These are phyloP conservation scores for Artemia sp. DNA, from an alignment of 2,888 invertebrate species.

Conservation along the genomic window DNA sequence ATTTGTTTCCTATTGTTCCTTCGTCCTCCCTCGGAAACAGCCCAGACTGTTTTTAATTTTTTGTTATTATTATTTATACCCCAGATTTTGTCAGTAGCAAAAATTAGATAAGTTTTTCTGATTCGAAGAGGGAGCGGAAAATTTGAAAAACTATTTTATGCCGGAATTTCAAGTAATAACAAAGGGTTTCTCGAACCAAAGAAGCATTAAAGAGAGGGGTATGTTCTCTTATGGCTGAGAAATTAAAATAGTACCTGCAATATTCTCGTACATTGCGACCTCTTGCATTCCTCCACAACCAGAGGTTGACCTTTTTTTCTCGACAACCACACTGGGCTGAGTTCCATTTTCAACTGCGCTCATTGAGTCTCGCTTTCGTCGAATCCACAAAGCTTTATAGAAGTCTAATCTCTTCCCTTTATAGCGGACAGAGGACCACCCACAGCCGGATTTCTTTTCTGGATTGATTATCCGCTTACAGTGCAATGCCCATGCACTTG, in stretches of 20 bases:
- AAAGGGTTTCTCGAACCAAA: too few relatives aligned
- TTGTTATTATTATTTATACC: too few relatives aligned
- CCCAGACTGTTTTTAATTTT: too few relatives aligned
- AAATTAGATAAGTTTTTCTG: too few relatives aligned
- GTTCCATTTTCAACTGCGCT: conserved; percentile 25
- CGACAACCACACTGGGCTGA: neutral
- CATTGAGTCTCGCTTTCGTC: conserved; percentile 34
- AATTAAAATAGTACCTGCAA: conserved; percentile 23
- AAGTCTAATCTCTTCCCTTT: conserved; percentile 70
- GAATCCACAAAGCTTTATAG: conserved; percentile 67
- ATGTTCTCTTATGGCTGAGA: too few relatives aligned
- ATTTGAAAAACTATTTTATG: too few relatives aligned
- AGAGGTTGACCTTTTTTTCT: conserved; percentile 23
- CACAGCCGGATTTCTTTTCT: conserved; percentile 76
- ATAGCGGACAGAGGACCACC: conserved; percentile 77
- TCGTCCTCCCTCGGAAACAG: too few relatives aligned
- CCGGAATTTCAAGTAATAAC: too few relatives aligned
- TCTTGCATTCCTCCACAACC: conserved; percentile 23
- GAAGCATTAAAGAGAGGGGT: too few relatives aligned
- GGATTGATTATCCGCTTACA: conserved; percentile 80
- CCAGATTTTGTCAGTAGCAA: too few relatives aligned
- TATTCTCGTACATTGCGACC: conserved; percentile 17
- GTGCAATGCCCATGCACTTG: conserved; percentile 81
- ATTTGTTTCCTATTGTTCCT: too few relatives aligned
- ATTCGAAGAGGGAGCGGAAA: too few relatives aligned